Base-by-base conservation (phyloP, 2,113 vertebrate genomes). In the Dipodomys ordii region DNA sequence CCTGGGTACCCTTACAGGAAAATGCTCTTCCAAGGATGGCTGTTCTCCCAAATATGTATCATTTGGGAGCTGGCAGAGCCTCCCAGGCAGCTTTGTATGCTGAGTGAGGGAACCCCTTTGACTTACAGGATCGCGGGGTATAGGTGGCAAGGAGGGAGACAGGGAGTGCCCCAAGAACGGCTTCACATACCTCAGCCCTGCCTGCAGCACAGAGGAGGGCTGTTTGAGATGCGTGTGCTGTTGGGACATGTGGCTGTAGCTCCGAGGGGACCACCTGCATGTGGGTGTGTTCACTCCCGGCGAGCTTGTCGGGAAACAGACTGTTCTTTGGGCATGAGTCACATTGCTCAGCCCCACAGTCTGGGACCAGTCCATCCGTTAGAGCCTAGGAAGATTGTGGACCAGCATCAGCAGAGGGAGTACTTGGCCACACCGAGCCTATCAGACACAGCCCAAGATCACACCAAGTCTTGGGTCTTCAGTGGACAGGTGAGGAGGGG, bases 241-340 rank as follows among this genome's bases (percentile, higher is more conserved):
- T 95, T 93, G 94, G 93, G 96, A 95, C 97, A 94, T 93, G 97
- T 0, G 82, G 84, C 57, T 53, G 65, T 95, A 95, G 94, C 97
- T 97, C 83, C 92, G n/a, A 94, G 96, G 95, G 95, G 94, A 91
- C 96, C 97, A 97, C 95, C 96, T 97, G 96, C 77, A 72, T 69
- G 93, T 96, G 96, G 95, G 95, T 83, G 96, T 97, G 95, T 94
- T 97, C 92, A 32, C 74, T 76, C 84, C 30, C 30, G 60, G 73
- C 49, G 78, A 97, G 92, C 87, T 72, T 90, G 90, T 92, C 30
- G 3, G 95, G 95, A 95, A 94, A 44, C 53, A 39, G 92, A 67
- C 89, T 92, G 92, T 93, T 95, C 30, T 53, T 85, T 62, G 44
- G 32, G 89, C 92, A 25, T 96, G 96, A 97, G 94, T 97, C 97